Conservation (phyloP, 2,888 invertebrate genomes). For the Synanthedon vespiformis region DNA sequence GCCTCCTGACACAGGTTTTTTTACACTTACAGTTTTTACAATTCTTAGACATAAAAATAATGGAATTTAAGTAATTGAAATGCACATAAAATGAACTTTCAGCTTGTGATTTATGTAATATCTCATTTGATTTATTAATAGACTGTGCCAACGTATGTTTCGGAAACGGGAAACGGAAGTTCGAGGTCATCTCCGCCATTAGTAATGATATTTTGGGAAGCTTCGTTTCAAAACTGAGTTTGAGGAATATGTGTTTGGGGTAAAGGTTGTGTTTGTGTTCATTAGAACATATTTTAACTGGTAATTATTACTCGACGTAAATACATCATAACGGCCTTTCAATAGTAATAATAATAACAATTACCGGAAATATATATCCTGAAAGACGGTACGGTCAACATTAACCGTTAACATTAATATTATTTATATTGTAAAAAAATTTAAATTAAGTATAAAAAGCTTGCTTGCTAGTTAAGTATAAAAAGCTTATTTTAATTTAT, state of each 20-base stretch:
- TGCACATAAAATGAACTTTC: neutral
- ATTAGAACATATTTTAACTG: neutral
- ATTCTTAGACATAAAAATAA: neutral
- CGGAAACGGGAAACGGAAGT: constrained; percentile 34
- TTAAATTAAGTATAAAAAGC: too few species aligned
- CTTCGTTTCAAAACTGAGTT: constrained; percentile 22
- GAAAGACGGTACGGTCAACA: too few species aligned
- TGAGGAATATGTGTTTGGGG: constrained; percentile 20
- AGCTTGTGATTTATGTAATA: constrained; percentile 3
- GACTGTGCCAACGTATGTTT: constrained; percentile 6
- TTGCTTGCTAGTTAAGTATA: too few species aligned
- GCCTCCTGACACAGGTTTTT: too few species aligned
- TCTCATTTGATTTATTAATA: constrained; percentile 21
- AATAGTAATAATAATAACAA: too few species aligned
- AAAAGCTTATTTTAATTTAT: too few species aligned
- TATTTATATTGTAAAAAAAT: too few species aligned
- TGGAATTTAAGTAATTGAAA: neutral
- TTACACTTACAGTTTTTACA: too few species aligned
- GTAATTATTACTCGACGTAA: neutral
- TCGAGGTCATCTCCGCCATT: constrained; percentile 36
- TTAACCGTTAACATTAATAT: too few species aligned
- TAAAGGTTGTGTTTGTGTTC: neutral
- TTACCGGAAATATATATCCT: too few species aligned
- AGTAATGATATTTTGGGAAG: constrained; percentile 15
- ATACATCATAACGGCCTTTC: too few species aligned